Evolutionary conservation across 2,113 vertebrate species (phyloP).

Genomic region (Myrmecobius fasciatus): DNA sequence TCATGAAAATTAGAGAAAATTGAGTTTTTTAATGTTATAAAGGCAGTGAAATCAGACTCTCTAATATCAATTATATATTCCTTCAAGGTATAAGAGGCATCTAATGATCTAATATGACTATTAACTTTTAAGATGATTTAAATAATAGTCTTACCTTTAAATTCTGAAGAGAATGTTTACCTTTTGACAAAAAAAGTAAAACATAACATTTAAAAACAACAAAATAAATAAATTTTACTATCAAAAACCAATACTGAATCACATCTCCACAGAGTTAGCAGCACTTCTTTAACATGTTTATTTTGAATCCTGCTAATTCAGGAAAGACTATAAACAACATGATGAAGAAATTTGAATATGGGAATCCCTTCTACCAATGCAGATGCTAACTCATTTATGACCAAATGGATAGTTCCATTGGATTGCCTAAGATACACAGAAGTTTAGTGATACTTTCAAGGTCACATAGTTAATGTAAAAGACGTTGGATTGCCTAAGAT

Average conservation of each 20-base stretch:
- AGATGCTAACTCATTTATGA: not conserved
- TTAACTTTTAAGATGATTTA: not conserved
- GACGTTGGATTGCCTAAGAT: not conserved
- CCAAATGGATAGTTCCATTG: not conserved
- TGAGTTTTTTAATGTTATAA: not conserved
- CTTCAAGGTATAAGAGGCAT: not conserved
- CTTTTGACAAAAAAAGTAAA: constrained; percentile 75
- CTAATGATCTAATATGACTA: no score
- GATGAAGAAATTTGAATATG: not conserved
- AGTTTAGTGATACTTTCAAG: not conserved
- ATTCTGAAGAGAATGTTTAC: constrained; percentile 63
- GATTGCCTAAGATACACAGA: not conserved
- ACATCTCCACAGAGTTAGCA: not conserved
- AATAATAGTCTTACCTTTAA: constrained; percentile 80
- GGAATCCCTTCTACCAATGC: not conserved
- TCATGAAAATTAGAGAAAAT: constrained; percentile 23
- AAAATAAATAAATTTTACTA: not conserved
- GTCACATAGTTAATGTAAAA: not conserved
- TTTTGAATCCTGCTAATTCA: not conserved
- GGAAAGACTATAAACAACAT: not conserved
- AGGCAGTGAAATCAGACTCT: not conserved
- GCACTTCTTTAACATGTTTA: not conserved
- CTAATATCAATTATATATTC: not conserved
- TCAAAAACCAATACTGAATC: not conserved
- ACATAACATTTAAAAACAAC: not conserved